Evolutionary conservation across 1,140 invertebrate species (phyloP).

Genomic region (Drosophila ambigua): DNA sequence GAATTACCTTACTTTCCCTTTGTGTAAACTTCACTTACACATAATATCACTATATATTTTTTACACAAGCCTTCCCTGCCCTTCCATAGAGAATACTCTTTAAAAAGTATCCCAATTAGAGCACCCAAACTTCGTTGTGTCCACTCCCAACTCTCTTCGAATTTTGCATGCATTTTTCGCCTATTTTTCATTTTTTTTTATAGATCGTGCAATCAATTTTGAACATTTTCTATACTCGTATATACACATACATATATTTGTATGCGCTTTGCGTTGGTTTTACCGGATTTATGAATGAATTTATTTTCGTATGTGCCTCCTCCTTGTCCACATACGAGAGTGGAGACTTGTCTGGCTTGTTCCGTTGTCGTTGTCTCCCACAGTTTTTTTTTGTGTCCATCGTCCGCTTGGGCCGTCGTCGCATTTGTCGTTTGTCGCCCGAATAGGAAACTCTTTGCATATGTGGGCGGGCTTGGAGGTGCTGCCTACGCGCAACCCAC

Average conservation of each 20-base stretch:
- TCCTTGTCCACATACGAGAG: constrained; percentile 35
- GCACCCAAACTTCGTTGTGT: background rate
- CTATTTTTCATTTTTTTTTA: constrained; percentile 49
- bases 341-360: constrained; percentile 72
- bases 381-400: constrained; percentile 41
- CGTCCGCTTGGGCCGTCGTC: constrained; percentile 52
- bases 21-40: background rate
- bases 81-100: too few relatives aligned
- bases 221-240: constrained; percentile 42
- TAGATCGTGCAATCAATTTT: constrained; percentile 79
- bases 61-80: too few relatives aligned
- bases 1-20: too few relatives aligned
- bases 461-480: constrained; percentile 66
- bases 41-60: too few relatives aligned
- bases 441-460: constrained; percentile 72
- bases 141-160: constrained; percentile 3
- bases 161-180: constrained; percentile 42
- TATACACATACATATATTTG: too few relatives aligned
- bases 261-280: constrained; percentile 71
- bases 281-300: constrained; percentile 83
- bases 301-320: constrained; percentile 70
- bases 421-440: constrained; percentile 80
- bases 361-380: constrained; percentile 49
- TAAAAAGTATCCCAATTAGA: background rate
- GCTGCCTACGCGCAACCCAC: constrained; percentile 79